Conservation (phyloP, 2,113 vertebrate species). For the Mormyrus lacerda region DNA sequence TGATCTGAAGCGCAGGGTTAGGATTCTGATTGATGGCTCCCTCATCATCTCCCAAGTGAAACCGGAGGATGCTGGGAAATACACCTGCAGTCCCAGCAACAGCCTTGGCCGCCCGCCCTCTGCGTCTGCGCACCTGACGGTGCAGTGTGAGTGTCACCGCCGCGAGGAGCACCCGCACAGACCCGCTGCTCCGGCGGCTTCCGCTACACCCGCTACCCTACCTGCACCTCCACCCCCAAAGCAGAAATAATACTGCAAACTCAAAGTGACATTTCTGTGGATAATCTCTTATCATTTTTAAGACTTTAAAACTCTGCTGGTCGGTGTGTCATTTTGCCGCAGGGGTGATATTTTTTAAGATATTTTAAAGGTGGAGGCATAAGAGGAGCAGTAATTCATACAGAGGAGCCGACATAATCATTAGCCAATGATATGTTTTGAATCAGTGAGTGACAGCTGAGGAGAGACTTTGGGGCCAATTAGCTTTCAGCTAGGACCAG, state of each 20-base stretch:
- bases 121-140: constrained; percentile 85
- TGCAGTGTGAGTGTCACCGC: constrained; percentile 81
- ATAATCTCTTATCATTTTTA: not conserved
- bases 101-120: constrained; percentile 89
- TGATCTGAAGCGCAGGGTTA: constrained; percentile 88
- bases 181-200: not conserved
- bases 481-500: not conserved
- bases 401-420: not conserved
- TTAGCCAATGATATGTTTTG: not conserved
- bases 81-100: constrained; percentile 95
- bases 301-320: not conserved
- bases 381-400: not conserved
- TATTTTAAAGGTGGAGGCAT: not conserved
- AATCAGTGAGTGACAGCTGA: not conserved
- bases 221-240: not conserved
- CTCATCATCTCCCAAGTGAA: constrained; percentile 93
- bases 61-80: constrained; percentile 90
- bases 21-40: constrained; percentile 91
- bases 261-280: not conserved
- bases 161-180: too few species aligned
- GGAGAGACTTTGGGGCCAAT: not conserved
- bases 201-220: not conserved
- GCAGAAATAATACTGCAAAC: not conserved
- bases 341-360: not conserved
- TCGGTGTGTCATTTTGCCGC: not conserved